Evolutionary conservation across 2,888 invertebrate species (phyloP).

Genomic region (Lithophane ornitopus): DNA sequence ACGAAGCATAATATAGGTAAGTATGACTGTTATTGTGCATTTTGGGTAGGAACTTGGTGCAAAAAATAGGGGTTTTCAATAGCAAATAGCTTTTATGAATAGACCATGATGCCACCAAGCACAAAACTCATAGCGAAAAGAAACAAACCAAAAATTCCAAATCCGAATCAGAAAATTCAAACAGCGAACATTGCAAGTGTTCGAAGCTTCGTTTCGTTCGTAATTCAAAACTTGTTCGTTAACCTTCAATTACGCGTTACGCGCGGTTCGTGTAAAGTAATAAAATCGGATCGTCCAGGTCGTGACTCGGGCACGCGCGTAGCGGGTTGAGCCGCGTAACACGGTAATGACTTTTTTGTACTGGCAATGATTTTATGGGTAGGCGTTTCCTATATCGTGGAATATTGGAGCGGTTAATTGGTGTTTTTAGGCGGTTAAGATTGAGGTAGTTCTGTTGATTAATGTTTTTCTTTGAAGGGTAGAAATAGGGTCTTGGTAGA

Average conservation of each 20-base stretch:
- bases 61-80: not conserved
- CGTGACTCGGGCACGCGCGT: conserved; percentile 67
- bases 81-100: not conserved
- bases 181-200: conserved; percentile 18
- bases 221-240: conserved; percentile 61
- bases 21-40: not conserved
- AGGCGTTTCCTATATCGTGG: conserved; percentile 62
- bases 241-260: conserved; percentile 63
- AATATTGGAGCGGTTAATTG: conserved; percentile 58
- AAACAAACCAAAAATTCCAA: conserved; percentile 10
- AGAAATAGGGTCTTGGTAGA: conserved; percentile 8
- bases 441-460: conserved; percentile 38
- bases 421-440: conserved; percentile 50
- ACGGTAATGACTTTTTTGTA: conserved; percentile 65
- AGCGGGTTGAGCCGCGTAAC: conserved; percentile 59
- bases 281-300: conserved; percentile 56
- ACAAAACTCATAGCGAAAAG: not conserved
- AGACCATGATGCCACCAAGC: not conserved
- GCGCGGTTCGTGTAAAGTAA: conserved; percentile 59
- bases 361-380: conserved; percentile 59
- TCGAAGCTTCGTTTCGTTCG: conserved; percentile 41
- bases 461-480: conserved; percentile 31
- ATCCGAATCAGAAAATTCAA: conserved; percentile 21
- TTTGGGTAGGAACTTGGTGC: not conserved
- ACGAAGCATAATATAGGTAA: no score